A percentile compares a stretch with the other conserved stretches of the same genome.
These are phyloP conservation scores for Sipha flava DNA, from an alignment of 1,140 invertebrate genomes.

Conservation along the genomic window DNA sequence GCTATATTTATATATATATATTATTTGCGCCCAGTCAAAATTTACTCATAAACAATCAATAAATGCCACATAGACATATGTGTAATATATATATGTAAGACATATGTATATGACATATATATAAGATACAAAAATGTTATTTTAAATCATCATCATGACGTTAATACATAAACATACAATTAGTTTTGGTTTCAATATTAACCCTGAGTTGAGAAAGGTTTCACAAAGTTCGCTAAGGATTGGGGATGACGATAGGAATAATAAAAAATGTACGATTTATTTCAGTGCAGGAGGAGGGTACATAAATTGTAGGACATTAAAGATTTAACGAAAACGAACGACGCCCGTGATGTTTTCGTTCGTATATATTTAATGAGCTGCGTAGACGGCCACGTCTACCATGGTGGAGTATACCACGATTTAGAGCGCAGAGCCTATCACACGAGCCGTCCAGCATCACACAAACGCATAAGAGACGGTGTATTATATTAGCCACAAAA, in stretches of 20 bases:
- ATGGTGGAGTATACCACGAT: neutral
- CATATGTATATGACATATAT: no score
- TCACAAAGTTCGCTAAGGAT: neutral
- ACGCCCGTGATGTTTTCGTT: neutral
- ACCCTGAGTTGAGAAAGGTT: no score
- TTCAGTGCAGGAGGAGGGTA: neutral
- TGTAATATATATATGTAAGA: no score
- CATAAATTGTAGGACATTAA: constrained; percentile 8
- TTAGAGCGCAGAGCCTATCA: no score
- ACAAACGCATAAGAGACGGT: no score
- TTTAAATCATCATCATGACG: neutral
- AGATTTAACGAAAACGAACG: constrained; percentile 11
- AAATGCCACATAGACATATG: no score
- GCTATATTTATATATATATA: no score
- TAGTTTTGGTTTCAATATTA: neutral
- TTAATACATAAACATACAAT: no score
- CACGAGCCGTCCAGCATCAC: no score
- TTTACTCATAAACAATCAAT: no score
- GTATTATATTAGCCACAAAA: no score
- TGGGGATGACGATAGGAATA: neutral
- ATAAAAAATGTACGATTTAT: constrained; percentile 24
- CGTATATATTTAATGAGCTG: neutral
- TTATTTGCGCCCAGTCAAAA: no score
- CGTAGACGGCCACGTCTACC: neutral
- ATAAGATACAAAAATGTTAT: neutral